Evolutionary conservation across 2,888 invertebrate genomes (phyloP), one percentile per base, ranked within the genome.

Genomic region (Phanerotoma sp.): DNA sequence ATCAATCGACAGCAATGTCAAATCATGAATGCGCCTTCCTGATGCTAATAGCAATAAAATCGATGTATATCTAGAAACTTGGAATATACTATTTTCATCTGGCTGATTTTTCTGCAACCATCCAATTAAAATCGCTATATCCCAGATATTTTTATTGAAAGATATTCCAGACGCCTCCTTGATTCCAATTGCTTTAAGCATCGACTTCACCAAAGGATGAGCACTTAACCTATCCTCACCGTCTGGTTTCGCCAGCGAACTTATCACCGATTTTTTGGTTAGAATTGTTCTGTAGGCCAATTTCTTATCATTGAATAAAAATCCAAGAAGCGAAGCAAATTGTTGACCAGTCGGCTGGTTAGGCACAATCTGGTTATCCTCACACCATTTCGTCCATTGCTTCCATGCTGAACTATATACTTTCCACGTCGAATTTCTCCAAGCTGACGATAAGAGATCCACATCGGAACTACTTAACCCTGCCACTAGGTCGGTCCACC

Each of bases 381-480:
- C 18, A 10, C 44, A 51, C 51, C 51, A 51, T 1, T n/a, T 10
- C 4, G 13, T 13, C 44, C 51, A 51, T 15, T 33, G 33, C 15
- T 44, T 51, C 51, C 51, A 44, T 5, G 20, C 21, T 1, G 35
- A 44, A 20, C n/a, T 40, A 35, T 20, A 44, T 3, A 15, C 20
- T 20, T 30, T 51, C 44, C 51, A 51, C 4, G 44, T 33, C 10
- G 44, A 42, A 2, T 32, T 79, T 77, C 47, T 53, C 41, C 47
- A 47, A 11, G 47, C 47, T 10, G 47, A 40, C 1, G 28, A 25
- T 30, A 53, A 4, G 3, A 46, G 22, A 1, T 22, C 7, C 2
- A 53, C 32, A 5, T 53, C 40, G 5, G 40, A 2, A 2, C 9
- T 13, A 11, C 9, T 0, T 21, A 53, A 30, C 1, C 54, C 48